Evolutionary conservation across 2,888 invertebrate genomes (phyloP).

Genomic region (Tethea ocularis): DNA sequence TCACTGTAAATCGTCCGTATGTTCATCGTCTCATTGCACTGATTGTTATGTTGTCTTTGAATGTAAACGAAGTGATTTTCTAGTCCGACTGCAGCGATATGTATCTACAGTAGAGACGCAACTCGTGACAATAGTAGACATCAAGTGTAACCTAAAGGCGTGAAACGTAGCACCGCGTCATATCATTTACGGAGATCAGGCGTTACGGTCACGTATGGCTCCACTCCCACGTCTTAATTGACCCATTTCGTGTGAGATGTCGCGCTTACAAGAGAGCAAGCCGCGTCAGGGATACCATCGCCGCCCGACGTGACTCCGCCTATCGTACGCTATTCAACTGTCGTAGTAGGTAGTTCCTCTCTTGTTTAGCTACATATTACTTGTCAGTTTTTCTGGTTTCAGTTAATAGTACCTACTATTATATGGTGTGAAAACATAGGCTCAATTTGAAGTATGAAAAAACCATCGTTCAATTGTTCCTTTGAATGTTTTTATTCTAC

Average conservation of each 20-base stretch:
- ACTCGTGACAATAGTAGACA: slow-evolving; percentile 51
- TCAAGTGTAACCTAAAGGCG: slow-evolving; percentile 64
- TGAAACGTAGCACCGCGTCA: slow-evolving; percentile 70
- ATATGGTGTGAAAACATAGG: too few species aligned
- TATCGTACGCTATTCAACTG: slow-evolving; percentile 35
- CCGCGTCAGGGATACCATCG: slow-evolving; percentile 78
- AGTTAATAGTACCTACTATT: slow-evolving; percentile 4
- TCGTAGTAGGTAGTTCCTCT: slow-evolving; percentile 33
- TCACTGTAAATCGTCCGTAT: not conserved
- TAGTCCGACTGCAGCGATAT: not conserved
- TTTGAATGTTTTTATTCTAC: not conserved
- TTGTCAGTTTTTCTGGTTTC: slow-evolving; percentile 46
- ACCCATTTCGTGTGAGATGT: slow-evolving; percentile 81
- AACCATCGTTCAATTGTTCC: not conserved
- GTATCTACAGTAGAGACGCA: slow-evolving; percentile 21
- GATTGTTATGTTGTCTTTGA: not conserved
- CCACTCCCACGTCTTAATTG: slow-evolving; percentile 83
- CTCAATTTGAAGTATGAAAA: not conserved
- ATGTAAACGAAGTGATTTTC: not conserved
- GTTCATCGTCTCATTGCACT: not conserved
- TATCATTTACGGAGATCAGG: slow-evolving; percentile 65
- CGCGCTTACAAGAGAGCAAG: slow-evolving; percentile 56
- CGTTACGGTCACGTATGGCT: slow-evolving; percentile 78
- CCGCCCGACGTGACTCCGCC: slow-evolving; percentile 72
- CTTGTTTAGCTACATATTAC: slow-evolving; percentile 31